Evolutionary conservation across 1,140 invertebrate genomes (phyloP), one percentile per base, ranked within the genome.

Genomic region (Trichonephila clavata): DNA sequence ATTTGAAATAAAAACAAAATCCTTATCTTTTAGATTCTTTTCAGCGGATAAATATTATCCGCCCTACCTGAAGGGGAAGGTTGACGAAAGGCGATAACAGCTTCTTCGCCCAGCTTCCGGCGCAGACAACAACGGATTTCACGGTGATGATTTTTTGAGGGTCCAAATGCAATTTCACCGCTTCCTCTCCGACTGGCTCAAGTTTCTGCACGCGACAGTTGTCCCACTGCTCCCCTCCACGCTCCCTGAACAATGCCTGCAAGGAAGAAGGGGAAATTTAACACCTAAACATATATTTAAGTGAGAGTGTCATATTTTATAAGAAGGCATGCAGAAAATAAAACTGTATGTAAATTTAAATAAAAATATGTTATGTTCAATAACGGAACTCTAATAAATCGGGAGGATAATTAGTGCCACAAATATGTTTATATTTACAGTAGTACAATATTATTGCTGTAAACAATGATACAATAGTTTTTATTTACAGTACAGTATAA

Each of bases 61-160:
- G 18, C 18, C 8, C n/a, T 84, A 84, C 83, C 50, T 84, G 83
- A 1, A 32, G 6, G 1, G 71, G 89, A 18, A 90, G 63, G 1
- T 43, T 57, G 0, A 57, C 21, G 77, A 81, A 81, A 60, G 71
- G 65, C 7, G 43, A 24, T 1, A 91, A 59, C 32, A 91, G 5
- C 16, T 61, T 91, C 24, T 24, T 16, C 2, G 71, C 81, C 89
- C 89, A 91, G 0, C 71, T 18, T 20, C 89, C 89, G 24, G 89
- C 68, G n/a, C 89, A 83, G n/a, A 91, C 68, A 24, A 91, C 63
- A 27, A 91, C 71, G 1, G 89, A 91, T 59, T 80, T 39, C 0
- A 57, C 77, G 24, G 20, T 43, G 68, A 90, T 50, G 10, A 83
- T 24, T 18, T 32, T 63, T 18, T 80, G 71, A 4, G 43, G 4